These are phyloP conservation scores for Lepidurus couesii DNA, from an alignment of 1,140 invertebrate genomes.

Conservation along the genomic window DNA sequence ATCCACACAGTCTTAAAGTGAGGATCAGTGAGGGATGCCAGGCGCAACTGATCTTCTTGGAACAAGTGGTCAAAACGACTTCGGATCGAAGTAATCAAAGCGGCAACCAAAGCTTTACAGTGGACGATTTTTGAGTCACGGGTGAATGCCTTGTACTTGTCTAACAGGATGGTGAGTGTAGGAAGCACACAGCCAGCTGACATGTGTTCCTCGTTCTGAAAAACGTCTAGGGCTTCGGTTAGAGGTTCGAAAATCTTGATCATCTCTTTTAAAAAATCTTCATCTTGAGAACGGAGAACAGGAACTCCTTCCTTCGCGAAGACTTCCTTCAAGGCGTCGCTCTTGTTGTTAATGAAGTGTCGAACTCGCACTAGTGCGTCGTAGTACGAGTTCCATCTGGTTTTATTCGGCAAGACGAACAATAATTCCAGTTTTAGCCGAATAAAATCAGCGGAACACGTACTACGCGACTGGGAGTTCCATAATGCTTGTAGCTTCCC, in stretches of 20 bases:
- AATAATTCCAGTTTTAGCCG: neutral
- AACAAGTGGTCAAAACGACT: constrained; percentile 23
- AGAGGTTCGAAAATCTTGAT: constrained; percentile 13
- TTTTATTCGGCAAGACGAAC: neutral
- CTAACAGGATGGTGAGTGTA: neutral
- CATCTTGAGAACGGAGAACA: neutral
- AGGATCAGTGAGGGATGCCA: constrained; percentile 23
- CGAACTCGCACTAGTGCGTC: neutral
- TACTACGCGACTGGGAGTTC: neutral
- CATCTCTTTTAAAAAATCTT: constrained; percentile 16
- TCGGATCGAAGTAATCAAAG: constrained; percentile 16
- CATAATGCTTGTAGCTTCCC: neutral
- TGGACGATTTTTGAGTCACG: constrained; percentile 15
- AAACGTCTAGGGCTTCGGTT: neutral
- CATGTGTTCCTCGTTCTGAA: constrained; percentile 24
- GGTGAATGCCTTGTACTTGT: neutral
- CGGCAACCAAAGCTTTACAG: constrained; percentile 24
- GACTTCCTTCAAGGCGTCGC: neutral
- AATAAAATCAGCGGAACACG: neutral
- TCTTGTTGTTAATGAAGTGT: neutral
- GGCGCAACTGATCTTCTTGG: constrained; percentile 9
- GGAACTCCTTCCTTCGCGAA: neutral
- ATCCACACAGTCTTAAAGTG: constrained; percentile 3
- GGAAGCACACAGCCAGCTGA: neutral
- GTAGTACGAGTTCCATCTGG: constrained; percentile 3